Evolutionary conservation across 2,888 invertebrate genomes (phyloP), one percentile per base, ranked within the genome.

Genomic region (Didymodactylos carnosus): DNA sequence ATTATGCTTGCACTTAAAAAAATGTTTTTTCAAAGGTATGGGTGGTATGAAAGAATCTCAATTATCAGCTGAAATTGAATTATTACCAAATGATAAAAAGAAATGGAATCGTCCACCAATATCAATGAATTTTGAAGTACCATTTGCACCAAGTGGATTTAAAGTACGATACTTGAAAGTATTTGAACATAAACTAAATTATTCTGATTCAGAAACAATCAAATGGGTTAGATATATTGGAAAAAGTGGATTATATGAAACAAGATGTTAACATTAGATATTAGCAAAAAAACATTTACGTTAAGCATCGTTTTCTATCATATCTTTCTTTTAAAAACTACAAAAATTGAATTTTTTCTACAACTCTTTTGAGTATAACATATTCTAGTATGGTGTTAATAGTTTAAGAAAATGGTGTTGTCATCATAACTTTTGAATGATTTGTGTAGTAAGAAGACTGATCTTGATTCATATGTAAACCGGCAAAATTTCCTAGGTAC

Each of bases 171-270:
- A 98, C 84, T 86, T 99, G 81, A 99, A 99, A 84, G 98, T 99
- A 77, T 99, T 99, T 81, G 98, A 99, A 85, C 92, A 97, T 0
- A 99, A 99, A 84, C 87, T 99, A 79, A 99, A 99, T 87, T 99
- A 99, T 85, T 97, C 95, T 2, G 98, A 99, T 85, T 97, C 98
- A 81, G 98, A 99, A 84, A 98, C 99, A 78, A 97, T 99, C 82
- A 99, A 99, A 89, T 99, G 98, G 98, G 98, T 99, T 77, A 88
- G 98, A 40, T 99, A 99, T 86, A 99, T 99, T 81, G 98, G 98
- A 69, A 89, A 95, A 81, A 97, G 95, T 82, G 98, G 98, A 75
- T 88, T 98, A 69, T 99, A 99, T 83, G 98, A 99, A 86, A 99
- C 98, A 49, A 87, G 98, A 85, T 99, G 98, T 87, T 98, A 79